phyloP scores from a whole-genome alignment of 1,140 invertebrate species.

The Lanistes nyassanus region DNA sequence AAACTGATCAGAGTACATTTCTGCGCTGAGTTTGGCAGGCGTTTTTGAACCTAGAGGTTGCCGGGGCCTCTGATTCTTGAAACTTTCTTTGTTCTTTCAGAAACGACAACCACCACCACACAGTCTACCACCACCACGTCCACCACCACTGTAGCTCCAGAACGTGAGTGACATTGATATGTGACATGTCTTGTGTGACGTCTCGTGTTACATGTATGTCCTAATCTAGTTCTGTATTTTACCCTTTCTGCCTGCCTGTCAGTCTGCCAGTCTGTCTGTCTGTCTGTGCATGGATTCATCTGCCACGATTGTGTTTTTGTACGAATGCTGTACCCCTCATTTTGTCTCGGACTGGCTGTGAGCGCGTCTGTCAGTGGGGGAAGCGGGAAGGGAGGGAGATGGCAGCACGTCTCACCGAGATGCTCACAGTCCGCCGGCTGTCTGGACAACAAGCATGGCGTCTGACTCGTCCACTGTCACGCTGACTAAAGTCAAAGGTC shows the following conservation, averaged over 20 bases:
- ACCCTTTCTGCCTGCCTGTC: not conserved
- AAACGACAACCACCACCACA: slow-evolving; percentile 14
- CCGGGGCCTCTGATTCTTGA: too few relatives aligned
- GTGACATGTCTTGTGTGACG: too few relatives aligned
- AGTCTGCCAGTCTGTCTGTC: not conserved
- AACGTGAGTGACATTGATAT: slow-evolving; percentile 10
- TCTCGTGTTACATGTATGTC: not conserved
- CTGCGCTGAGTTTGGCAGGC: too few relatives aligned
- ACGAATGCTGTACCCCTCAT: not conserved
- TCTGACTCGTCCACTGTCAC: too few relatives aligned
- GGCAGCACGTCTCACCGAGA: too few relatives aligned
- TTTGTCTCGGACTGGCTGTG: not conserved
- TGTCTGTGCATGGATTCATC: not conserved
- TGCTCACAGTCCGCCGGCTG: too few relatives aligned
- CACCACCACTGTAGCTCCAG: slow-evolving; percentile 1
- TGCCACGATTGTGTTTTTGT: not conserved
- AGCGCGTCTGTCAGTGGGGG: too few relatives aligned
- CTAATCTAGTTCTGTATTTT: not conserved
- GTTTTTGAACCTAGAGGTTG: too few relatives aligned
- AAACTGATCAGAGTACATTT: too few relatives aligned
- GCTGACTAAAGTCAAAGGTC: too few relatives aligned
- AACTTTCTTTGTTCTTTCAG: slow-evolving; percentile 1
- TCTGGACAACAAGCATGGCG: too few relatives aligned
- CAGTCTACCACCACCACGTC: slow-evolving; percentile 4
- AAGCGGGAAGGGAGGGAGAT: too few relatives aligned